Conservation (phyloP, 1,140 invertebrate species). For the Drosophila lowei region DNA sequence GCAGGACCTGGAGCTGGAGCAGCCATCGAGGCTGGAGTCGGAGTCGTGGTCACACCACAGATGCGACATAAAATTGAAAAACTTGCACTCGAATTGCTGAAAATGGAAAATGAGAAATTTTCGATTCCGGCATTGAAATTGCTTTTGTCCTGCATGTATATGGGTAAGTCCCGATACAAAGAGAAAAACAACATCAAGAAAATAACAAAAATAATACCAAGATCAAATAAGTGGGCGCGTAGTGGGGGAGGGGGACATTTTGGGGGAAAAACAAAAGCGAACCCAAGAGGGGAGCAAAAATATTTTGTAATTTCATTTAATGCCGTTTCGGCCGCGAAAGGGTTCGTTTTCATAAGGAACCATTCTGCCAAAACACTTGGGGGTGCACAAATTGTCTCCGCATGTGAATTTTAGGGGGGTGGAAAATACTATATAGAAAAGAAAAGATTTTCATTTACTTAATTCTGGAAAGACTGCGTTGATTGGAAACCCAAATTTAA, state of each 20-base stretch:
- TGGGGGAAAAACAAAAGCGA: background rate
- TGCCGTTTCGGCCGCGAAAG: slow-evolving; percentile 36
- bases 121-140: slow-evolving; percentile 89
- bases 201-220: slow-evolving; percentile 38
- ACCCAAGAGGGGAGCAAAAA: slow-evolving; percentile 21
- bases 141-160: slow-evolving; percentile 92
- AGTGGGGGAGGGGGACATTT: background rate
- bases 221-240: slow-evolving; percentile 35
- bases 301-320: slow-evolving; percentile 70
- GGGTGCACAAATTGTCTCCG: slow-evolving; percentile 9
- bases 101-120: slow-evolving; percentile 87
- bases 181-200: slow-evolving; percentile 6
- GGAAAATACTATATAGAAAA: no score
- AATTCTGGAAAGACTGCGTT: no score
- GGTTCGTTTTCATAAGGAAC: slow-evolving; percentile 43
- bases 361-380: slow-evolving; percentile 3
- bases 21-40: slow-evolving; percentile 23
- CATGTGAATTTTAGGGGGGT: no score
- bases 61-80: slow-evolving; percentile 89
- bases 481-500: no score
- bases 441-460: no score
- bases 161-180: slow-evolving; percentile 83
- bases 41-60: slow-evolving; percentile 63
- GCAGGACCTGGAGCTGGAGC: slow-evolving; percentile 3
- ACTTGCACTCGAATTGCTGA: slow-evolving; percentile 89